Evolutionary conservation across 2,797 vertebrate species (phyloP), one percentile per base, ranked within the genome.

Genomic region (Hippoglossus hippoglossus): DNA sequence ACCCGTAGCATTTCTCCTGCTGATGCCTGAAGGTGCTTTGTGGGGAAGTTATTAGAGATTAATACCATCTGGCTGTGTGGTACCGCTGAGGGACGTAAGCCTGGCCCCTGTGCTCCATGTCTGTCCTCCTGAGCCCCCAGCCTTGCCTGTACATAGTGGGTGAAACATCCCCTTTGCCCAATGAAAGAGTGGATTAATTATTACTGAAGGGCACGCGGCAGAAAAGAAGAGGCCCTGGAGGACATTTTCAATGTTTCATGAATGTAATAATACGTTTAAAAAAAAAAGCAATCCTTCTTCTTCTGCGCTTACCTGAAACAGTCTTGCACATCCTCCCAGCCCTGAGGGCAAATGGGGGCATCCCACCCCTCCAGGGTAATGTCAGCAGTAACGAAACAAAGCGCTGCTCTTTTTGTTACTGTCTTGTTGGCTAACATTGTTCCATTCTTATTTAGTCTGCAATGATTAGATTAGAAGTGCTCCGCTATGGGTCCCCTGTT

Each of bases 131-230:
- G 72, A 75, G 56, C 73, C 77, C 61, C 65, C 52, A 16, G 69
- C 59, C 53, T 65, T 5, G 28, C 75, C 73, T 74, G 59, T 41
- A 84, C 78, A 80, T 68, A 52, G 47, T 49, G 71, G 61, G 74
- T 24, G 13, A 88, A 87, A 82, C 64, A 53, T 68, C 74, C 69
- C 72, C 53, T 67, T 73, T 83, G 21, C 60, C 44, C 80, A 71
- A 63, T 80, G 82, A 90, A 91, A 80, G 80, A 70, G 67, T 67
- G 62, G 80, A 92, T 91, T 83, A 93, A 93, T 94, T 90, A 92
- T 93, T 93, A 84, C 86, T 91, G 86, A 92, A 91, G 88, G 90
- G 77, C 90, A 89, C 2, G 41, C 28, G 10, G 57, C 63, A 5
- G n/a, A 75, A 50, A 79, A 80, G 81, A 85, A 83, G 83, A 79